Conservation (phyloP, 2,113 vertebrate genomes). For the Drymodes brunneopygia region DNA sequence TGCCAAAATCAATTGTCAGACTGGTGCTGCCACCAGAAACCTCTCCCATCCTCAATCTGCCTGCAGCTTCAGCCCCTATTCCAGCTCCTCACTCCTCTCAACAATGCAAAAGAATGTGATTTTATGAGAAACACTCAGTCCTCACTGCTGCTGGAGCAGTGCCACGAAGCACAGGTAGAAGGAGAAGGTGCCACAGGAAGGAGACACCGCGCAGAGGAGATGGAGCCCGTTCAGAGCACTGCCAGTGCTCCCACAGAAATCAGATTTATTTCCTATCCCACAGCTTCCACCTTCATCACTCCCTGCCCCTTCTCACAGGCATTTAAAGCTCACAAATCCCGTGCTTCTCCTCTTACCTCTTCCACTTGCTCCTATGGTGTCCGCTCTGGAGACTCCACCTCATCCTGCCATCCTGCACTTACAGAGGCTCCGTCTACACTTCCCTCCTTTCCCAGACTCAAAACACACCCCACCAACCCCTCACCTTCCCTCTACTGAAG, state of each 20-base stretch:
- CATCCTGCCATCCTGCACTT: neutral
- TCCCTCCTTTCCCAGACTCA: neutral
- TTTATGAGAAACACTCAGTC: neutral
- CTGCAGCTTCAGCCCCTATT: neutral
- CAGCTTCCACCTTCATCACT: neutral
- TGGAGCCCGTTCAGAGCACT: fast-evolving
- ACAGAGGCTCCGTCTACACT: neutral
- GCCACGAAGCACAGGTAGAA: neutral
- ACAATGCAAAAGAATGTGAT: fast-evolving
- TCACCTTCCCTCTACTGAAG: neutral
- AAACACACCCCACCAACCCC: neutral
- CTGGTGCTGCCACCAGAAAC: neutral
- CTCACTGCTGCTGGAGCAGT: neutral
- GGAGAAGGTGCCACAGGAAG: neutral
- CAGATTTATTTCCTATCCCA: neutral
- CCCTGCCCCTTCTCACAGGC: neutral
- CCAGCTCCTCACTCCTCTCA: neutral
- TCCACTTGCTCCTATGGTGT: neutral
- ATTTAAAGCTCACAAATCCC: neutral
- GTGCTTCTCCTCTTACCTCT: constrained; percentile 3
- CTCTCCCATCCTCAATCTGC: neutral
- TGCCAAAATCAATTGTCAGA: neutral
- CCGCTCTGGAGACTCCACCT: neutral
- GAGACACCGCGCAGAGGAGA: fast-evolving
- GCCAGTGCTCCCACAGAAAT: neutral